A percentile compares a stretch with the other conserved stretches of the same genome.
Conservation (phyloP, 2,113 vertebrate genomes). For the Cavia aperea region DNA sequence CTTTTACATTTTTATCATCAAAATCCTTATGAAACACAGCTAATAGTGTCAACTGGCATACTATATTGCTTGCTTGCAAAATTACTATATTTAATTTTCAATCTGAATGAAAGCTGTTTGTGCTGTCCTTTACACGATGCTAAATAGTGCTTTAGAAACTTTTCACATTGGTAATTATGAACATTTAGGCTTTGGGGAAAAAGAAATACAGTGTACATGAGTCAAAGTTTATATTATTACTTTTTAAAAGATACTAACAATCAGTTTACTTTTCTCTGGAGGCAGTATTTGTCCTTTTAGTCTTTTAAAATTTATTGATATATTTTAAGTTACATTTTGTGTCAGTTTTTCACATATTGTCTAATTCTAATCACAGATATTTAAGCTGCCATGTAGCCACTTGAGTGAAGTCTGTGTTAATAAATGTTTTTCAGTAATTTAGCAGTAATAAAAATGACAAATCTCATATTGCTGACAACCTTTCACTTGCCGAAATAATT, state of each 20-base stretch:
- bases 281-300: not conserved
- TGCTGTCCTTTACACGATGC: not conserved
- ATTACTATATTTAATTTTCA: conserved; percentile 14
- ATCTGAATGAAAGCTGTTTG: not conserved
- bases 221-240: not conserved
- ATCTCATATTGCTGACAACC: conserved; percentile 28
- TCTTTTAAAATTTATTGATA: not conserved
- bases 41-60: not conserved
- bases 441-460: conserved; percentile 35
- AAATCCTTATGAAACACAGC: not conserved
- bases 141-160: not conserved
- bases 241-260: not conserved
- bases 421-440: conserved; percentile 27
- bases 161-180: not conserved
- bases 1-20: not conserved
- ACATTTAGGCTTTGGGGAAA: not conserved
- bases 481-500: not conserved
- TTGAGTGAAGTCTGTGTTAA: not conserved
- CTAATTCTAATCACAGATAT: conserved; percentile 1
- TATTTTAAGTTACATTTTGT: conserved; percentile 3
- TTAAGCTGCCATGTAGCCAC: not conserved
- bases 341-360: conserved; percentile 20
- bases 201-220: not conserved
- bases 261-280: not conserved
- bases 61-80: not conserved